Evolutionary conservation across 2,797 vertebrate species (phyloP).

Genomic region (Myotis myotis): DNA sequence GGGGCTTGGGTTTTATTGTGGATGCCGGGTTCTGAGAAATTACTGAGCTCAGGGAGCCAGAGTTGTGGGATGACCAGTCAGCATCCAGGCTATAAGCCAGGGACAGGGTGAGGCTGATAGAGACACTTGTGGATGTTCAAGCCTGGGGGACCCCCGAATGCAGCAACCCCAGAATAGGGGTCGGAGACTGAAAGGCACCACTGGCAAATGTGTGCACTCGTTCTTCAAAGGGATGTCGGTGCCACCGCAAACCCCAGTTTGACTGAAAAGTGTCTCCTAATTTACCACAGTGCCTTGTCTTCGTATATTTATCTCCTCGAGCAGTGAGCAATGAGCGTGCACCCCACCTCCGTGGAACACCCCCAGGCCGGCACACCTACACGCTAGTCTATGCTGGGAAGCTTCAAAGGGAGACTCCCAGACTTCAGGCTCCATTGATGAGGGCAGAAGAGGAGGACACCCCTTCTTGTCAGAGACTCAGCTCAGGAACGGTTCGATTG

Average conservation of each 20-base stretch:
- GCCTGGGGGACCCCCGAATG: not conserved
- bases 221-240: not conserved
- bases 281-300: not conserved
- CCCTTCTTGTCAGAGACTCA: no score
- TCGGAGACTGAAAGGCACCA: no score
- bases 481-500: not conserved
- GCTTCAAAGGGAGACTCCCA: not conserved
- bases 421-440: not conserved
- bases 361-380: accelerated
- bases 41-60: not conserved
- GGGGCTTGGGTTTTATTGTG: not conserved
- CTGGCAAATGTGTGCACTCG: accelerated
- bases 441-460: not conserved
- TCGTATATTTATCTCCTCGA: not conserved
- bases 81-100: accelerated
- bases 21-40: not conserved
- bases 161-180: accelerated
- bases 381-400: not conserved
- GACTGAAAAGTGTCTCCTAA: not conserved
- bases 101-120: not conserved
- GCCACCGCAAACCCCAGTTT: not conserved
- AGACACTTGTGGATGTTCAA: not conserved
- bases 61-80: not conserved
- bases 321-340: not conserved
- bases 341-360: accelerated